Evolutionary conservation across 2,797 vertebrate species (phyloP), one percentile per base, ranked within the genome.

Genomic region (Anisognathus igniventris): DNA sequence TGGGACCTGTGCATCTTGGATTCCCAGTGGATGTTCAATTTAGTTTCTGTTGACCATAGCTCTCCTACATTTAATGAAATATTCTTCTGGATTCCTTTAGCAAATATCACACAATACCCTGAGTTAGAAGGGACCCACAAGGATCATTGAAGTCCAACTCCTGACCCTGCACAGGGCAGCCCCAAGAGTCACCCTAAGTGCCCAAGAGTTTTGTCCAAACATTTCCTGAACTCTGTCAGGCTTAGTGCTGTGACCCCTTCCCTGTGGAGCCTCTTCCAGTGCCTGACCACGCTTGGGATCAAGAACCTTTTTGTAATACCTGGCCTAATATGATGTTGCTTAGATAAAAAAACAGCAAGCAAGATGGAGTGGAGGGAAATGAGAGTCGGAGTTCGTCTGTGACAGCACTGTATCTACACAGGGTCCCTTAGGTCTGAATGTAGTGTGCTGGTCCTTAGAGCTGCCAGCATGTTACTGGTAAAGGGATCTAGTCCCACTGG

Each of bases 221-320:
- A 20, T 19, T 57, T 57, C 23, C n/a, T 57, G n/a, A 57, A 13
- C 9, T 28, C 39, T 65, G 45, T 47, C 25, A 53, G 39, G 9
- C 10, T 65, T 65, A 19, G 10, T 23, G 10, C 18, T 57, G 7
- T 20, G 25, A 65, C 7, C 5, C 5, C 21, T 31, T 45, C 9
- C 13, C 22, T 21, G 9, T 22, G 19, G 10, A 65, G 4, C 15
- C 58, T 27, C 6, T 45, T 77, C 15, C 18, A 40, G 10, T 24
- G 15, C 10, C 33, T 0, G 0, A n/a, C 13, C 9, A 66, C 20
- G 4, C 12, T 14, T 25, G 0, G 1, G 10, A 30, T 21, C 23
- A 53, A 58, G 25, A 77, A 24, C 2, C 3, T 35, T 65, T 53
- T 58, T 40, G 33, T 28, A 35, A 40, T 28, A 40, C 28, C 40